Evolutionary conservation across 1,140 invertebrate genomes (phyloP), one percentile per base, ranked within the genome.

Genomic region (Drosophila busckii): DNA sequence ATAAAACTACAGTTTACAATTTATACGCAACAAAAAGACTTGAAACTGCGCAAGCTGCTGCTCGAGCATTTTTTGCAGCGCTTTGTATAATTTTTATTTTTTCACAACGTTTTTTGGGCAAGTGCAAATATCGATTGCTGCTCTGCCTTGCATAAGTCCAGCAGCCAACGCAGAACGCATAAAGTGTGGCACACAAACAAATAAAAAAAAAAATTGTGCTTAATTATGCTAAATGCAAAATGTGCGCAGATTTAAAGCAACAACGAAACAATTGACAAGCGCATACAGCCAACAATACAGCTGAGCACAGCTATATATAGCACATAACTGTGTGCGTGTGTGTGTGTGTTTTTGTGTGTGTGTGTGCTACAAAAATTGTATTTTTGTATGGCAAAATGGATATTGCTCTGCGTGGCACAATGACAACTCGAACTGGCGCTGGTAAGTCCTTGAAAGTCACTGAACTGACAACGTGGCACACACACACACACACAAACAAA

Each of bases 131-230:
- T 84, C 73, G 82, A 84, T 84, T 80, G 80, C 68, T 68, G 73
- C 28, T 29, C 61, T 71, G 75, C 75, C 80, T 84, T 84, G 80
- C 80, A 84, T 84, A 84, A 84, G 80, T 84, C 80, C 80, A 67
- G 44, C 58, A 62, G 31, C 12, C 2, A 12, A 13, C 40, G 9
- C 4, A 25, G 16, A 26, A 20, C 38, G 31, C 15, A 31, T 20
- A 6, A 4, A 54, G 28, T 13, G 34, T 20, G 12, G 23, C 34
- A 48, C 20, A 22, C 19, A 40, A 26, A 38, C 13, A 20, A 35
- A 50, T 20, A 5, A 17, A 23, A 19, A 38, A 34, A 41, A 50
- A 52, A 34, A 41, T 23, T 16, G 15, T 23, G 37, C 10, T 35
- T 4, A 35, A 35, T 17, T 35, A 13, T n/a, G 19, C n/a, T 16